These are phyloP conservation scores for Tachysurus fulvidraco DNA, from an alignment of 2,113 vertebrate genomes.

Conservation along the genomic window DNA sequence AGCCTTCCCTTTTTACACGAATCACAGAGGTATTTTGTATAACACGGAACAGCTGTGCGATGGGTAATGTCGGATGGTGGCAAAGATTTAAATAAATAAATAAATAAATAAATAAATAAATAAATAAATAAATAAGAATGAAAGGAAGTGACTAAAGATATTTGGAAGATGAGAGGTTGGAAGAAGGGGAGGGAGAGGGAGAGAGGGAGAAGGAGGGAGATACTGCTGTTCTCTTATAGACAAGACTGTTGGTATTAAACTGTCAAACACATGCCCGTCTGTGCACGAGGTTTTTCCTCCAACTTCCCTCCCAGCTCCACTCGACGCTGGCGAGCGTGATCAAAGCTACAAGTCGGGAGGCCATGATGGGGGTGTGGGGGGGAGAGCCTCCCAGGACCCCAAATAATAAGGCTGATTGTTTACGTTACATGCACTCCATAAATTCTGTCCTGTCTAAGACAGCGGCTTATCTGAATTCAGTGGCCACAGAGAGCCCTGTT, in stretches of 20 bases:
- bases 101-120: conserved; percentile 16
- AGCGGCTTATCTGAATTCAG: conserved; percentile 29
- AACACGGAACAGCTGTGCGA: conserved; percentile 58
- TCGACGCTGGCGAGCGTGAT: conserved; percentile 46
- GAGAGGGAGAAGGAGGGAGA: not conserved
- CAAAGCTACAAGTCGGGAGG: conserved; percentile 48
- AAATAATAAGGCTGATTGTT: conserved; percentile 57
- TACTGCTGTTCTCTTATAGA: conserved; percentile 51
- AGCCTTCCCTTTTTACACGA: conserved; percentile 36
- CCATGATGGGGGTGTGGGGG: not conserved
- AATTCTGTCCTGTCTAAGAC: conserved; percentile 34
- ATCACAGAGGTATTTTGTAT: conserved; percentile 38
- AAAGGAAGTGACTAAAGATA: conserved; percentile 36
- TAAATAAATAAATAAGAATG: conserved; percentile 4
- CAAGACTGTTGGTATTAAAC: conserved; percentile 55
- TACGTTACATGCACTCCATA: conserved; percentile 46
- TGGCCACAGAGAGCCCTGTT: conserved; percentile 20
- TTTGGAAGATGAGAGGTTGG: conserved; percentile 34
- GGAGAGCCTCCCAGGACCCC: conserved; percentile 46
- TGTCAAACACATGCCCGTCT: conserved; percentile 60
- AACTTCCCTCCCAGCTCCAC: conserved; percentile 35
- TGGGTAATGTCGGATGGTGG: conserved; percentile 54
- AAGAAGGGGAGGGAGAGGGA: conserved; percentile 9
- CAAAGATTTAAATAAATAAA: conserved; percentile 34
- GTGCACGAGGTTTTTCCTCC: conserved; percentile 41